These are phyloP conservation scores for Mustela lutreola DNA, from an alignment of 2,113 vertebrate genomes.

Conservation along the genomic window DNA sequence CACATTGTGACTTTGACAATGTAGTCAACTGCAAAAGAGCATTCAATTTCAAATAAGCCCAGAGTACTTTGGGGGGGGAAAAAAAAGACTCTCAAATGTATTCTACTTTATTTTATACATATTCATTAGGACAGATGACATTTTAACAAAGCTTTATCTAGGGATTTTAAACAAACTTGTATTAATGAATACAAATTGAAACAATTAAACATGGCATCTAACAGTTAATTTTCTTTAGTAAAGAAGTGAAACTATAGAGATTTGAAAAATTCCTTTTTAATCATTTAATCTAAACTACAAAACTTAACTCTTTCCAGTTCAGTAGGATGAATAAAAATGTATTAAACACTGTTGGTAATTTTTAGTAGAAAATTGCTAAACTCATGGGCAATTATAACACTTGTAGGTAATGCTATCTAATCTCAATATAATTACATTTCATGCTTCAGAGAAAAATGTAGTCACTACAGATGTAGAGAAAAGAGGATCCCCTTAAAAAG, in stretches of 20 bases:
- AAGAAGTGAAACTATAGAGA: constrained; percentile 25
- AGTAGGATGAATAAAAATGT: background rate
- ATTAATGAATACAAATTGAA: constrained; percentile 70
- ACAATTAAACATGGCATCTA: constrained; percentile 9
- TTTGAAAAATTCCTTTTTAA: background rate
- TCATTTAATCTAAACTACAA: constrained; percentile 44
- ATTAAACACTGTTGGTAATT: background rate
- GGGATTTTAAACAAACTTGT: constrained; percentile 4
- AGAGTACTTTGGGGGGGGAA: background rate
- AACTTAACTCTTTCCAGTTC: background rate
- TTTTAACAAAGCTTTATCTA: constrained; percentile 55
- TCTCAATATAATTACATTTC: constrained; percentile 70
- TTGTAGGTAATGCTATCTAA: constrained; percentile 52
- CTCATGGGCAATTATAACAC: constrained; percentile 66
- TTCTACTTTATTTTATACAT: constrained; percentile 35
- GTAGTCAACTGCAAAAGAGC: constrained; percentile 28
- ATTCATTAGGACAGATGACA: constrained; percentile 46
- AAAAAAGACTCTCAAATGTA: background rate
- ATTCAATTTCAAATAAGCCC: background rate
- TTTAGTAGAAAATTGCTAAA: constrained; percentile 69
- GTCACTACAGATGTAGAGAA: constrained; percentile 61
- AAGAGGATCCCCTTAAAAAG: background rate
- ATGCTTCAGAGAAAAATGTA: constrained; percentile 70
- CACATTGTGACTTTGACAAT: constrained; percentile 7
- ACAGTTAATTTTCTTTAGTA: constrained; percentile 50